Evolutionary conservation across 2,888 invertebrate species (phyloP).

Genomic region (Trissolcus japonicus): DNA sequence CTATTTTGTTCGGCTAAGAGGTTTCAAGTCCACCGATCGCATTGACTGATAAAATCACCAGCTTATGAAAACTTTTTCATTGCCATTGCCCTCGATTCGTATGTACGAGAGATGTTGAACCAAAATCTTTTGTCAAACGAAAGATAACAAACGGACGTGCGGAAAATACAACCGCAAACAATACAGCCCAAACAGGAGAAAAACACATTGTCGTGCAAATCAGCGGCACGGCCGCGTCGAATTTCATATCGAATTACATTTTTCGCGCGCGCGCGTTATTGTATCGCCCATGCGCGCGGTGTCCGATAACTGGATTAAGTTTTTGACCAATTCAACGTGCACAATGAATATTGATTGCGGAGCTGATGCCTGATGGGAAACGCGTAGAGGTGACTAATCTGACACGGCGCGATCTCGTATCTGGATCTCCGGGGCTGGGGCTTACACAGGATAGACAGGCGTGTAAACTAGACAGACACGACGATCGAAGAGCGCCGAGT

Average conservation of each 20-base stretch:
- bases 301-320: conserved; percentile 58
- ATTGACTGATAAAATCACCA: no score
- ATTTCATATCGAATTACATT: conserved; percentile 56
- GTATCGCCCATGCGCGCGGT: conserved; percentile 36
- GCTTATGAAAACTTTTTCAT: no score
- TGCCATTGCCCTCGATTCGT: no score
- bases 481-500: conserved; percentile 53
- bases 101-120: no score
- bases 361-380: conserved; percentile 44
- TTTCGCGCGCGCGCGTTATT: conserved; percentile 50
- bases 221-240: conserved; percentile 31
- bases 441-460: conserved; percentile 61
- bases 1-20: no score
- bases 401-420: conserved; percentile 47
- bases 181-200: conserved; percentile 40
- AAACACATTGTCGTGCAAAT: conserved; percentile 53
- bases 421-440: conserved; percentile 45
- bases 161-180: conserved; percentile 47
- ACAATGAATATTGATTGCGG: conserved; percentile 58
- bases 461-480: conserved; percentile 66
- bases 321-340: conserved; percentile 48
- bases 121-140: background rate
- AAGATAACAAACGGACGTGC: conserved; percentile 9
- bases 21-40: no score
- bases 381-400: conserved; percentile 54